These are phyloP conservation scores for Onychorhynchus coronatus DNA, from an alignment of 2,113 vertebrate species.

Conservation along the genomic window DNA sequence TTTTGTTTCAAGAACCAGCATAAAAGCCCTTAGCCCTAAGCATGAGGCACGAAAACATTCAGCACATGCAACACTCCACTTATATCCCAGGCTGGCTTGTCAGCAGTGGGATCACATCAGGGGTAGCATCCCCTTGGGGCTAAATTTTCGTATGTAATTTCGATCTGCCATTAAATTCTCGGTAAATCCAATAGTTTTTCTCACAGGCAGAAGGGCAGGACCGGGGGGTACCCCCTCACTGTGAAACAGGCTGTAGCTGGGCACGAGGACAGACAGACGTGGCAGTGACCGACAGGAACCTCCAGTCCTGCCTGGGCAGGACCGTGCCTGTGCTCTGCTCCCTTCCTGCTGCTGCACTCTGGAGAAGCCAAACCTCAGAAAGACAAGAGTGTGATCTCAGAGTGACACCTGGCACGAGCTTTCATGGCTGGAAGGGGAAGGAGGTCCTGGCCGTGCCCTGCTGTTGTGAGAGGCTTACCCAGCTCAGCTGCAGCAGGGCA, in stretches of 20 bases:
- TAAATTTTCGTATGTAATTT: neutral
- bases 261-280: neutral
- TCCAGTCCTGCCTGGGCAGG: neutral
- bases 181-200: neutral
- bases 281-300: neutral
- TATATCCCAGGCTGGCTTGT: neutral
- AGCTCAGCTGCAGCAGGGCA: neutral
- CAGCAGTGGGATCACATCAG: neutral
- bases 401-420: neutral
- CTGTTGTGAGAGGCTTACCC: neutral
- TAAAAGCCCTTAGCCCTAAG: neutral
- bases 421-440: neutral
- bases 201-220: neutral
- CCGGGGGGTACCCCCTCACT: accelerated
- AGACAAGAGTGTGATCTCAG: neutral
- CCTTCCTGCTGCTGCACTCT: neutral
- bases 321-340: neutral
- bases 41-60: neutral
- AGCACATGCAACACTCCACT: neutral
- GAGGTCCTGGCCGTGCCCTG: neutral
- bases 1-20: neutral
- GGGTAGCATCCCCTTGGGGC: neutral
- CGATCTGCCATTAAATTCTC: neutral
- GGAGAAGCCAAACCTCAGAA: neutral
- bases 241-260: neutral